These are phyloP conservation scores for Protomyctophum bolini DNA, from an alignment of 2,113 vertebrate species.

Conservation along the genomic window DNA sequence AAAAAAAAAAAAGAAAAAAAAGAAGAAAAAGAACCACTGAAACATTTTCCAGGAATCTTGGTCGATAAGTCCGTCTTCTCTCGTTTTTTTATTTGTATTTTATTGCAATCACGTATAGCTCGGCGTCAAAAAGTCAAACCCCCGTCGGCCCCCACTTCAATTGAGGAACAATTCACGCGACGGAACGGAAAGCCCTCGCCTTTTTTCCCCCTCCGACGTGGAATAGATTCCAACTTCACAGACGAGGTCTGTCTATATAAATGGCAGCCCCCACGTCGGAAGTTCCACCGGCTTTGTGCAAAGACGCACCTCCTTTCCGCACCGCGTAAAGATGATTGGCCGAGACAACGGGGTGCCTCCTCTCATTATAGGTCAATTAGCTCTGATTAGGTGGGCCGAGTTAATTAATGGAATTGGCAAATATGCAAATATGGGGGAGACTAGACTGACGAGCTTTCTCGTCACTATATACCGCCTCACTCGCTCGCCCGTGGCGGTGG, in stretches of 20 bases:
- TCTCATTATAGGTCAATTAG: constrained; percentile 91
- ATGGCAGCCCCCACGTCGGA: constrained; percentile 76
- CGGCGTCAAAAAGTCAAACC: constrained; percentile 60
- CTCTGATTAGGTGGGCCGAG: constrained; percentile 88
- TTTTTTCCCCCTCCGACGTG: constrained; percentile 40
- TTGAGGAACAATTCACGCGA: constrained; percentile 3
- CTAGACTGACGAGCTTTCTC: constrained; percentile 72
- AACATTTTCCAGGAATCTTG: constrained; percentile 55
- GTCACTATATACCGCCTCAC: constrained; percentile 69
- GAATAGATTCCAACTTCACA: constrained; percentile 46
- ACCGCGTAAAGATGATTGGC: constrained; percentile 84
- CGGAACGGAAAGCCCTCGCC: no score
- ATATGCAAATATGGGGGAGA: constrained; percentile 83
- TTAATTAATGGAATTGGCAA: constrained; percentile 85
- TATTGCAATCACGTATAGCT: constrained; percentile 10
- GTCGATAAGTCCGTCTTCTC: constrained; percentile 80
- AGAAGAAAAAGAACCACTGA: no score
- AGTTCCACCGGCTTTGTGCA: constrained; percentile 79
- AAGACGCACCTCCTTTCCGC: constrained; percentile 77
- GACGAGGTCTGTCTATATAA: constrained; percentile 64
- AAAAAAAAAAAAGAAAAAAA: no score
- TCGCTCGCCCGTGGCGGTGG: constrained; percentile 12
- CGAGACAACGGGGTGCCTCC: constrained; percentile 84
- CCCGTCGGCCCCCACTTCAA: constrained; percentile 77
- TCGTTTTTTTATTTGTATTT: constrained; percentile 83